These are phyloP conservation scores for Halisarca cf. caerulea DNA, from an alignment of 37 sponge, comb jelly and placozoan species.

Conservation along the genomic window DNA sequence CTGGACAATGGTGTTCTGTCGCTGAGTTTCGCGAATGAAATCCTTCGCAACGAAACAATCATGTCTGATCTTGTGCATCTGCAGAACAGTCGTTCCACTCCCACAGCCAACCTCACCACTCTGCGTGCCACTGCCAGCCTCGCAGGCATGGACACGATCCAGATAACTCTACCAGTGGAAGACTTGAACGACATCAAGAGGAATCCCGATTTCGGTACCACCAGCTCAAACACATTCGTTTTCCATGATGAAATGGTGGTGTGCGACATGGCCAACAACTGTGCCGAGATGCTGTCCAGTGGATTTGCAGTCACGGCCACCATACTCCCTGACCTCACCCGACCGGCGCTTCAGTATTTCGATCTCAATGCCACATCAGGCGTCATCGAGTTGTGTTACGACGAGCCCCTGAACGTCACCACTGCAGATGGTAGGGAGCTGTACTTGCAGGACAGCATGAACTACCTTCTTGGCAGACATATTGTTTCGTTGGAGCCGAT, in stretches of 20 bases:
- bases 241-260: slow-evolving; percentile 32
- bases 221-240: slow-evolving; percentile 54
- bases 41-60: slow-evolving; percentile 41
- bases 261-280: slow-evolving; percentile 82
- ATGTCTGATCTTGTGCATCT: slow-evolving; percentile 46
- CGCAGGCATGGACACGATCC: background rate
- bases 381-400: slow-evolving; percentile 56
- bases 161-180: background rate
- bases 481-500: slow-evolving; percentile 27
- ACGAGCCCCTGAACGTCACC: slow-evolving; percentile 73
- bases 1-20: slow-evolving; percentile 59
- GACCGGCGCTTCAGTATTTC: slow-evolving; percentile 63
- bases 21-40: slow-evolving; percentile 69
- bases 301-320: slow-evolving; percentile 33
- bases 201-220: slow-evolving; percentile 49
- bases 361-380: slow-evolving; percentile 62
- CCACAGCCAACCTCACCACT: slow-evolving; percentile 20
- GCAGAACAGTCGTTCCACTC: background rate
- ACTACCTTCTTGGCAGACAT: slow-evolving; percentile 25
- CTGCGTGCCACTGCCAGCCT: background rate
- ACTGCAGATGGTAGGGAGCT: slow-evolving; percentile 58
- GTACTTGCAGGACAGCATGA: slow-evolving; percentile 47
- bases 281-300: slow-evolving; percentile 47
- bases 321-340: slow-evolving; percentile 59
- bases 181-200: slow-evolving; percentile 63